Evolutionary conservation across 2,797 vertebrate species (phyloP).

Genomic region (Uromys caudimaculatus): DNA sequence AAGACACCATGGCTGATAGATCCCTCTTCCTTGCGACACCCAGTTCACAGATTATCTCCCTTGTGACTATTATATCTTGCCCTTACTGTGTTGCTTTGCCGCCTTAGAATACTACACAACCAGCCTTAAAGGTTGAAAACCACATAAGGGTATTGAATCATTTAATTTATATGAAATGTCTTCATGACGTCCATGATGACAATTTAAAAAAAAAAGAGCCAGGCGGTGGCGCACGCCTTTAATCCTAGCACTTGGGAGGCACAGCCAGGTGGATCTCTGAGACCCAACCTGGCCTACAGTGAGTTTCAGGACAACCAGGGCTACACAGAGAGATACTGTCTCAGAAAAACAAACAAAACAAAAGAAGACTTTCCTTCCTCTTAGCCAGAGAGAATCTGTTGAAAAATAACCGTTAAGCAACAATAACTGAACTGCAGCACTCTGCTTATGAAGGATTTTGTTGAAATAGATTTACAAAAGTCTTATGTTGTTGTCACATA

Average conservation of each 20-base stretch:
- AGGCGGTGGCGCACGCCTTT: background rate
- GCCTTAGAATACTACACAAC: background rate
- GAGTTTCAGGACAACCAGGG: background rate
- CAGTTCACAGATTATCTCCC: background rate
- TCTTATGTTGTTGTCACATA: background rate
- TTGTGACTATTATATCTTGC: too few species aligned
- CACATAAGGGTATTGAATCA: background rate
- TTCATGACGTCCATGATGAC: background rate
- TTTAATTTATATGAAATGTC: background rate
- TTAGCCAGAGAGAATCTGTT: conserved; percentile 28
- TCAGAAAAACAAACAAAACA: background rate
- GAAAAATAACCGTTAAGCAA: background rate
- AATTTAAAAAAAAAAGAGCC: background rate
- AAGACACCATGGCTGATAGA: background rate
- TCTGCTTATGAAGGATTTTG: background rate
- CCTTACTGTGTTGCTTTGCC: background rate
- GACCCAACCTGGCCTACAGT: background rate
- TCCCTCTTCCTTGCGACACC: background rate
- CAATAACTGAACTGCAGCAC: background rate
- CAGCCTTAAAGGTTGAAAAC: background rate
- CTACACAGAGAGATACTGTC: background rate
- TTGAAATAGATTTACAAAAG: conserved; percentile 40
- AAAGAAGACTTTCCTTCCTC: background rate
- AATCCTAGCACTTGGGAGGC: background rate
- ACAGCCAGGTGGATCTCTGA: background rate